Conservation (phyloP, 35 echinoderm and acorn worm species). For the Ptychodera flava region DNA sequence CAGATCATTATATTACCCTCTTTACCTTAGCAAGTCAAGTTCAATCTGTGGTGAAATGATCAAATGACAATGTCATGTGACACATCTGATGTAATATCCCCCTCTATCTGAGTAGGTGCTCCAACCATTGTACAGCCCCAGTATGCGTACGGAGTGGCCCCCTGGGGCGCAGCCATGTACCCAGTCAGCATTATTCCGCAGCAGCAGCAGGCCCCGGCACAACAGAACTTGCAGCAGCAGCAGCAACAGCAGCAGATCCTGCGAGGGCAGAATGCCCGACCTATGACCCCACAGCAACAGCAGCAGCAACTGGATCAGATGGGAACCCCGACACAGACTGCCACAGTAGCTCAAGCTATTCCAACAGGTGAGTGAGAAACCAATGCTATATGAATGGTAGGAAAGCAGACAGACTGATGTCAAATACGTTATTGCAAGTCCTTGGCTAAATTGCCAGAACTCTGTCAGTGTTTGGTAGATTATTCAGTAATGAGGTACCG, state of each 20-base stretch:
- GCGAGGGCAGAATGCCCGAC: conserved; percentile 67
- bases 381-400: too few species aligned
- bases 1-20: too few species aligned
- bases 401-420: too few species aligned
- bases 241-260: conserved; percentile 21
- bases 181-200: conserved; percentile 70
- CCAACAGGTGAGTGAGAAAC: not conserved
- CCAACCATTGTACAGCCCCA: conserved; percentile 90
- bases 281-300: conserved; percentile 76
- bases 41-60: too few species aligned
- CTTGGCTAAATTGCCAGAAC: too few species aligned
- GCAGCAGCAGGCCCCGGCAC: not conserved
- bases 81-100: too few species aligned
- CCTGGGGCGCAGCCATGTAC: conserved; percentile 73
- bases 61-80: too few species aligned
- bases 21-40: too few species aligned
- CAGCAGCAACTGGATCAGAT: conserved; percentile 59
- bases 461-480: too few species aligned
- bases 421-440: too few species aligned
- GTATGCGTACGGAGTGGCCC: conserved; percentile 93
- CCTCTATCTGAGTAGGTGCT: conserved; percentile 66
- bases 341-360: not conserved
- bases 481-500: too few species aligned
- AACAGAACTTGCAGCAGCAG: conserved; percentile 9
- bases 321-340: conserved; percentile 17